These are phyloP conservation scores for Drosophila prostipennis DNA, from an alignment of 2,888 invertebrate genomes.

Conservation along the genomic window DNA sequence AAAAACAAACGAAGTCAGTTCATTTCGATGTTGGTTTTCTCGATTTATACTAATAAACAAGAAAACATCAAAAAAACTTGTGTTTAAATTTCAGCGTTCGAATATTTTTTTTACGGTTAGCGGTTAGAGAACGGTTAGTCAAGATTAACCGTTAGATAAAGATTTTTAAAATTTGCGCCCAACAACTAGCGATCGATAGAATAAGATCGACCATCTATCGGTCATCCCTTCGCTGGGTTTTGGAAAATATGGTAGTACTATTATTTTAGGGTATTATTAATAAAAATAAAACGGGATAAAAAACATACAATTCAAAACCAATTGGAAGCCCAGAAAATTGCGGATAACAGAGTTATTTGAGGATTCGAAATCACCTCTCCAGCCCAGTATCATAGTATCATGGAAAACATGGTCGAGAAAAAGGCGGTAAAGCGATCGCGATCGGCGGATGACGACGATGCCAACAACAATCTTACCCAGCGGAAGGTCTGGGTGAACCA, in stretches of 20 bases:
- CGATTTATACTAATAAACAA: background rate
- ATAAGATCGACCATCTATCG: background rate
- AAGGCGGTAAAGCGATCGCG: constrained; percentile 53
- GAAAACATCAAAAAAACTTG: background rate
- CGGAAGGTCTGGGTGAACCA: constrained; percentile 71
- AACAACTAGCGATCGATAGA: background rate
- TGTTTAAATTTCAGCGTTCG: no score
- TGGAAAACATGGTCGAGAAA: constrained; percentile 4
- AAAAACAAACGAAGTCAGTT: background rate
- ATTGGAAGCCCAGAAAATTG: background rate
- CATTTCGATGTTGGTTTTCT: background rate
- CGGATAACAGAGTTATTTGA: background rate
- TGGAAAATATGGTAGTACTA: background rate
- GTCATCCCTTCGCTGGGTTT: background rate
- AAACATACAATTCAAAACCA: background rate
- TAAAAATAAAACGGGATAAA: background rate
- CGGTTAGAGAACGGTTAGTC: no score
- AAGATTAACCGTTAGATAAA: no score
- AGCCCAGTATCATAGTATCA: background rate
- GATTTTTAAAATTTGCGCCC: no score
- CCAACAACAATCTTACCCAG: constrained; percentile 62
- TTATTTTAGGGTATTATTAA: background rate
- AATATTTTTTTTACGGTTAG: no score
- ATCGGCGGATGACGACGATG: constrained; percentile 58
- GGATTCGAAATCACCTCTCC: no score